Base-by-base conservation (phyloP, 2,113 vertebrate species). In the Syngnathus floridae region DNA sequence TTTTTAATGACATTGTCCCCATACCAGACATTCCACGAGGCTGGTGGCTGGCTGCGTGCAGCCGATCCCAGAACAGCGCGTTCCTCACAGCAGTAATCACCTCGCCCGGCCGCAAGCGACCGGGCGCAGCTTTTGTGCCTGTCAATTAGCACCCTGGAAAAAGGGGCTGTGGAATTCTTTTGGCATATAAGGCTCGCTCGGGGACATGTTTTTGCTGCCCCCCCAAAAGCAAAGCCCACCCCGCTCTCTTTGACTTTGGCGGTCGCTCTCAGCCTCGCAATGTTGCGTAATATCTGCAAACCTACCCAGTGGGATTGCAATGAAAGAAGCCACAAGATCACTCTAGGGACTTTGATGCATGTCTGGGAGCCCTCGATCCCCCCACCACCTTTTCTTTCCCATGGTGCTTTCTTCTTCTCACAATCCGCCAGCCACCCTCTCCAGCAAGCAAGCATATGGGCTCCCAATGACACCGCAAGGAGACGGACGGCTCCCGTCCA, bases 11-110 rank as follows among this genome's bases (percentile, higher is more conserved):
- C 61, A 21, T 80, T 78, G 78, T 84, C 69, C 82, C 80, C 86
- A 90, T 89, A 88, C 85, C 85, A 91, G 87, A 90, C 88, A 90
- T 88, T 90, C 86, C 87, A 87, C 73, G 87, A 84, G 81, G 83
- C 83, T 81, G 75, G 65, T 64, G 78, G 78, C 80, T 86, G 82
- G 80, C 85, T 85, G 77, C 67, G 69, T 80, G 76, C 62, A 67
- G 83, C 84, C 81, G 84, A 86, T 86, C 79, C 80, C 75, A 78
- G 82, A 85, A 90, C 82, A 84, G 82, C 55, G 36, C 77, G 81
- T 80, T 78, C 75, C 76, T 69, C 79, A 75, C 75, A 79, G 66
- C 71, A 73, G 77, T 81, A 83, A 86, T 86, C 80, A 81, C 73
- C 78, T 83, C 80, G 80, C 70, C 59, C 66, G 70, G 79, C 81